Evolutionary conservation across 2,113 vertebrate genomes (phyloP), one percentile per base, ranked within the genome.

Genomic region (Poicephalus meyeri): DNA sequence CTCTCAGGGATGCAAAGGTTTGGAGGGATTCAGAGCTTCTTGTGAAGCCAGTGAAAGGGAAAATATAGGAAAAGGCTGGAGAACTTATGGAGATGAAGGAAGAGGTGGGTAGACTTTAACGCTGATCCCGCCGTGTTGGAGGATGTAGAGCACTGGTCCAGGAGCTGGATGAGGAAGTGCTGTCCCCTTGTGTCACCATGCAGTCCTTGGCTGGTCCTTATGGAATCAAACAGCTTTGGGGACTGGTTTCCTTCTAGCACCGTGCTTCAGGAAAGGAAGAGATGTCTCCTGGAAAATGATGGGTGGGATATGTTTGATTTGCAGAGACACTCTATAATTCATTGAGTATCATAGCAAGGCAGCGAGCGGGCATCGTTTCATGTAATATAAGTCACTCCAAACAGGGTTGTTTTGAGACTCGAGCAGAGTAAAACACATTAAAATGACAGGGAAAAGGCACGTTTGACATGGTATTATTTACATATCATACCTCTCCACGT

Each of bases 1-100:
- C 26, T 79, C 49, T 33, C 6, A 11, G 29, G 58, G 16, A 41
- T 9, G 39, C 35, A 9, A 24, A 46, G 33, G 69, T 53, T 74
- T 7, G 1, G 2, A 33, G 55, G 0, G 12, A 47, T 65, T 11
- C 80, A 9, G 64, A 86, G 71, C 73, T 76, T 8, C 23, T 0
- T 33, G 47, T 10, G 8, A 46, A 55, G 64, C 42, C 9, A n/a
- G 29, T 1, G 3, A 25, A 85, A n/a, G 42, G 55, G 0, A n/a
- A 26, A 70, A 60, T 28, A 11, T 0, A 5, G 66, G 69, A 3
- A 68, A 69, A 10, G 39, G 52, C 1, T 11, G 68, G 60, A 71
- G 52, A 14, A 61, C 61, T 68, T 9, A 0, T 11, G 49, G 63
- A 33, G 80, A 2, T 1, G 14, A 76, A 50, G 76, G 1, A 66